Evolutionary conservation across 2,888 invertebrate genomes (phyloP).

Genomic region (Xestia ashworthii): DNA sequence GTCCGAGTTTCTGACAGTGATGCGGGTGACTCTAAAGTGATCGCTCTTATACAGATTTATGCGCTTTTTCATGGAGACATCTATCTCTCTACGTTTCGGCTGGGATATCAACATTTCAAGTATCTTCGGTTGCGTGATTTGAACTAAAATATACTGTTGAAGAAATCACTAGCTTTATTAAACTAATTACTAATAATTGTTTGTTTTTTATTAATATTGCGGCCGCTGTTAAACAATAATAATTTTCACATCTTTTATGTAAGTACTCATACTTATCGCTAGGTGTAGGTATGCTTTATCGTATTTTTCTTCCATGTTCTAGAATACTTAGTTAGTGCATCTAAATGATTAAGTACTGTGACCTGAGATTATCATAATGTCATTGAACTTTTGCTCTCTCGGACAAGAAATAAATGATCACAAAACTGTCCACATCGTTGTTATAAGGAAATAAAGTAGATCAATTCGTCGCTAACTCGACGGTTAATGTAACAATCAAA

Average conservation of each 20-base stretch:
- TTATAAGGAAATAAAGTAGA: constrained; percentile 25
- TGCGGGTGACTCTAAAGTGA: constrained; percentile 79
- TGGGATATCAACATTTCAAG: constrained; percentile 6
- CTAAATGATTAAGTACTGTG: constrained; percentile 18
- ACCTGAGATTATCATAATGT: constrained; percentile 33
- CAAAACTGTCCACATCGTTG: constrained; percentile 21
- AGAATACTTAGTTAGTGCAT: neutral
- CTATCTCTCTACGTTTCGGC: constrained; percentile 40
- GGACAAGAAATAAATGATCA: constrained; percentile 21
- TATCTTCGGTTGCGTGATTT: neutral
- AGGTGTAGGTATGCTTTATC: neutral
- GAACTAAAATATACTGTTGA: neutral
- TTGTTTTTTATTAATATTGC: neutral
- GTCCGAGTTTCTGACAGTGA: constrained; percentile 77
- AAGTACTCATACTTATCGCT: neutral
- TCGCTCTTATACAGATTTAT: constrained; percentile 73
- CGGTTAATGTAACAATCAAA: constrained; percentile 43
- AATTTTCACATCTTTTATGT: too few species aligned
- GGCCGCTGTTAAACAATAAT: neutral
- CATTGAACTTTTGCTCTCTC: constrained; percentile 5
- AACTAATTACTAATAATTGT: neutral
- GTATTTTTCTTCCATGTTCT: neutral
- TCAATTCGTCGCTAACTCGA: constrained; percentile 30
- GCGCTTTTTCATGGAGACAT: constrained; percentile 58
- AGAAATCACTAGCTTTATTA: neutral